phyloP scores from a whole-genome alignment of 2,888 invertebrate species.

The Penaeus monodon region DNA sequence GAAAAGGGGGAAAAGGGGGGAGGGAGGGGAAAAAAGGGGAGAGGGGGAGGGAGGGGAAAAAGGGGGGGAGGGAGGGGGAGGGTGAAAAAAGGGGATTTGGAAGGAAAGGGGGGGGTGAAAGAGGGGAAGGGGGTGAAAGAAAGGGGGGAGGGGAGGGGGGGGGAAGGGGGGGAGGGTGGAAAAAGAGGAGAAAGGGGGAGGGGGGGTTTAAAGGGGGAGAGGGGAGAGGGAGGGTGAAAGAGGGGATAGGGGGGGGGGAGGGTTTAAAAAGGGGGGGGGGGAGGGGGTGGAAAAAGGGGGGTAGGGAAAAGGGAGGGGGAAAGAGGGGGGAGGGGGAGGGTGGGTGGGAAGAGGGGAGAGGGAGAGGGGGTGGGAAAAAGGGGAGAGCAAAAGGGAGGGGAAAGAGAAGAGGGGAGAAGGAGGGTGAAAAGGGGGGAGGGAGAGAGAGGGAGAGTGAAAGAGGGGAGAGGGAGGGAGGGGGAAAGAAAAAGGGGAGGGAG shows the following conservation, averaged over 20 bases:
- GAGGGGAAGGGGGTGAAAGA: background rate
- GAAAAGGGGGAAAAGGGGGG: background rate
- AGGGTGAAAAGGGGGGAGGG: background rate
- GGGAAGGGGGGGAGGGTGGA: background rate
- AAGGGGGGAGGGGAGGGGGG: background rate
- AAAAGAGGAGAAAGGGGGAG: background rate
- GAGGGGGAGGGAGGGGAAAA: background rate
- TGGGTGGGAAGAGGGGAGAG: no score
- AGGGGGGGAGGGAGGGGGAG: background rate
- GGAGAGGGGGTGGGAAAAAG: background rate
- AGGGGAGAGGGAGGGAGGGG: no score
- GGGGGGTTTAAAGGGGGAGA: background rate
- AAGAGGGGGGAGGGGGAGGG: background rate
- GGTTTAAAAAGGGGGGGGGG: no score
- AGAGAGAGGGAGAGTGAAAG: no score
- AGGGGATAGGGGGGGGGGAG: background rate
- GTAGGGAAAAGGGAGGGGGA: background rate
- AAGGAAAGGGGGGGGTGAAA: background rate
- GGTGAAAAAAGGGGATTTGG: background rate
- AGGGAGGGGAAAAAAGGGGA: background rate
- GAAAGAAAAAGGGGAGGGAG: no score
- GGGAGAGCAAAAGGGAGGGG: background rate
- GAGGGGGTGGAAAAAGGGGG: background rate
- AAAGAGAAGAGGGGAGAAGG: background rate
- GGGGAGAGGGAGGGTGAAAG: background rate